These are phyloP conservation scores for Sceloporus tristichus DNA, from an alignment of 2,113 vertebrate genomes.

Conservation along the genomic window DNA sequence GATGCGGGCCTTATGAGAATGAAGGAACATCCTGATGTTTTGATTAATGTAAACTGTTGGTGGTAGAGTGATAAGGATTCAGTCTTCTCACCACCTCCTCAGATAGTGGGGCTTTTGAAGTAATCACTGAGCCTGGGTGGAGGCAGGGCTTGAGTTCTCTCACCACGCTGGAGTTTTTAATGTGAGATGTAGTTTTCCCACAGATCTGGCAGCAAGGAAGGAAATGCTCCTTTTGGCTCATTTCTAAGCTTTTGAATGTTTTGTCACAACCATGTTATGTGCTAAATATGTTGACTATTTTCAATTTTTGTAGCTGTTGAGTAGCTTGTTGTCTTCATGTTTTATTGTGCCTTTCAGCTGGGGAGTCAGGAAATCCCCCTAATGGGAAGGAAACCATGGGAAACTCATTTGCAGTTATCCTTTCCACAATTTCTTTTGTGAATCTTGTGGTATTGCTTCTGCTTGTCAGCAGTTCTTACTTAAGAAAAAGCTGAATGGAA, in stretches of 20 bases:
- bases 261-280: slow-evolving; percentile 23
- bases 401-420: background rate
- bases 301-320: slow-evolving; percentile 33
- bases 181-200: too few relatives aligned
- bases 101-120: too few relatives aligned
- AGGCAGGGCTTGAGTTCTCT: too few relatives aligned
- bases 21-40: too few relatives aligned
- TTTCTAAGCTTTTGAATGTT: slow-evolving; percentile 24
- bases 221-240: background rate
- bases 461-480: slow-evolving; percentile 21
- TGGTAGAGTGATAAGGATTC: too few relatives aligned
- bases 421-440: slow-evolving; percentile 12
- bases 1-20: too few relatives aligned
- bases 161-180: too few relatives aligned
- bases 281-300: slow-evolving; percentile 17
- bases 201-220: too few relatives aligned
- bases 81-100: too few relatives aligned
- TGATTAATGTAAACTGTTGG: too few relatives aligned
- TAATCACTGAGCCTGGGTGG: too few relatives aligned
- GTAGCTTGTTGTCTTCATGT: slow-evolving; percentile 48
- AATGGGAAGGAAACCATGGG: background rate
- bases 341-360: slow-evolving; percentile 36
- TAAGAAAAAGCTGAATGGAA: background rate
- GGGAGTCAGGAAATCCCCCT: background rate
- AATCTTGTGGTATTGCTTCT: slow-evolving; percentile 24